Percentiles rank a stretch among this genome's conserved stretches.
phyloP scores from a whole-genome alignment of 2,113 vertebrate species.

The Malurus cyaneus region DNA sequence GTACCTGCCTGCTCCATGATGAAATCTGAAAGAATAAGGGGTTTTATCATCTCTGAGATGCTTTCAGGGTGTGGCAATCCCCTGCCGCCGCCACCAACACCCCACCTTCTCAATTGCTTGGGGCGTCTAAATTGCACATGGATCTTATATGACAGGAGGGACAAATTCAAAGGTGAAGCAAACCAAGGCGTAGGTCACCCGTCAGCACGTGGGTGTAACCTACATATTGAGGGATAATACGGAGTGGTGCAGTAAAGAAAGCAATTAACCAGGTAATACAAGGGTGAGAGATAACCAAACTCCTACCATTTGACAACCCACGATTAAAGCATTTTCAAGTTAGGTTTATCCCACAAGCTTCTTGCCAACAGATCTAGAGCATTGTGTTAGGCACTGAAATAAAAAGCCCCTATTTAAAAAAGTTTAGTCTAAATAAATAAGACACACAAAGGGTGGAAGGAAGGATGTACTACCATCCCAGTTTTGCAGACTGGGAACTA shows the following conservation, averaged over 20 bases:
- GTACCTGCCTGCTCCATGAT: background rate
- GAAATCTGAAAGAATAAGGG: background rate
- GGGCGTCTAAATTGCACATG: background rate
- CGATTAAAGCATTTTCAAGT: background rate
- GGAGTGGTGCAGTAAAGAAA: background rate
- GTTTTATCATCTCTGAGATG: background rate
- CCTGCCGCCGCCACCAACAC: background rate
- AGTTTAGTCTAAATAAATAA: constrained; percentile 47
- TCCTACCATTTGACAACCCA: background rate
- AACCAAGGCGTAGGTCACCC: background rate
- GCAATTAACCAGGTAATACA: background rate
- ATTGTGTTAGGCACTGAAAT: background rate
- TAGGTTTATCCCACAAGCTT: background rate
- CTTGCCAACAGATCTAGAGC: background rate
- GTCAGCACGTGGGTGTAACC: background rate
- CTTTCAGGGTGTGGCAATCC: background rate
- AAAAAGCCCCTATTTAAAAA: background rate
- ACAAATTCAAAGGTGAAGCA: constrained; percentile 1
- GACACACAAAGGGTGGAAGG: constrained; percentile 47
- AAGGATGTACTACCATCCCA: constrained; percentile 24
- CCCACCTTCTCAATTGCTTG: background rate
- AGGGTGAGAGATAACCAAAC: background rate
- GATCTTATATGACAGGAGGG: background rate
- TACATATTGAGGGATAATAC: background rate
- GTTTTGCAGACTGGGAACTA: background rate